phyloP scores from a whole-genome alignment of 1,140 invertebrate species.

The Ceratitis capitata region DNA sequence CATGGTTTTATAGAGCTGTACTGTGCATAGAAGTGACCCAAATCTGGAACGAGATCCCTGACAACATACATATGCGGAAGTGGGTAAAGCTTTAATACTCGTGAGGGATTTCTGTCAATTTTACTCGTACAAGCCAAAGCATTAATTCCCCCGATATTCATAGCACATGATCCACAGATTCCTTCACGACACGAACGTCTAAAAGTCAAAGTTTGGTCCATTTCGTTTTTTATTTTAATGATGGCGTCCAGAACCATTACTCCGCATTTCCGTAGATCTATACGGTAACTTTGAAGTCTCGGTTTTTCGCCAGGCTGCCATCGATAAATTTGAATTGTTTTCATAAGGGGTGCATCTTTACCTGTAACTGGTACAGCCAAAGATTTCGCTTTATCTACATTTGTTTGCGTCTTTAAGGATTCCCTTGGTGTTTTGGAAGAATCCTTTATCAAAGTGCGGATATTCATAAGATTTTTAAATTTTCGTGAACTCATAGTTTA shows the following conservation, averaged over 20 bases:
- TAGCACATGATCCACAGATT: conserved; percentile 98
- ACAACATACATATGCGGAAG: conserved; percentile 98
- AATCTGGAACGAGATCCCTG: conserved; percentile 94
- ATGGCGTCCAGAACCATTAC: conserved; percentile 97
- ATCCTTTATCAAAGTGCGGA: neutral
- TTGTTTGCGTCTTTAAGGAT: neutral
- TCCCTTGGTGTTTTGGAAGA: neutral
- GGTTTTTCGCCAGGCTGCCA: conserved; percentile 92
- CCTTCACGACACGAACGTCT: conserved; percentile 94
- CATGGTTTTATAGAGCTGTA: conserved; percentile 94
- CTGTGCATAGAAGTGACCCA: conserved; percentile 93
- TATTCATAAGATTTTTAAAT: neutral
- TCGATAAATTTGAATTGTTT: conserved; percentile 88
- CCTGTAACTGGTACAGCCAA: neutral
- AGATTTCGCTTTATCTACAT: neutral
- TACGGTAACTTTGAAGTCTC: conserved; percentile 85
- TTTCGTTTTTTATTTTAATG: conserved; percentile 97
- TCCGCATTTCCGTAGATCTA: conserved; percentile 93
- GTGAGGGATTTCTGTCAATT: conserved; percentile 74
- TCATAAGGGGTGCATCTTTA: conserved; percentile 65
- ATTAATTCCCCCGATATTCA: conserved; percentile 97
- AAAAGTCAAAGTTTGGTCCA: conserved; percentile 95
- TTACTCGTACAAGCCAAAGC: conserved; percentile 82
- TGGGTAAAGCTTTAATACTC: conserved; percentile 77
- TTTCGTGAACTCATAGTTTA: neutral